Evolutionary conservation across 2,888 invertebrate genomes (phyloP), one percentile per base, ranked within the genome.

Genomic region (Resseliella maxima): DNA sequence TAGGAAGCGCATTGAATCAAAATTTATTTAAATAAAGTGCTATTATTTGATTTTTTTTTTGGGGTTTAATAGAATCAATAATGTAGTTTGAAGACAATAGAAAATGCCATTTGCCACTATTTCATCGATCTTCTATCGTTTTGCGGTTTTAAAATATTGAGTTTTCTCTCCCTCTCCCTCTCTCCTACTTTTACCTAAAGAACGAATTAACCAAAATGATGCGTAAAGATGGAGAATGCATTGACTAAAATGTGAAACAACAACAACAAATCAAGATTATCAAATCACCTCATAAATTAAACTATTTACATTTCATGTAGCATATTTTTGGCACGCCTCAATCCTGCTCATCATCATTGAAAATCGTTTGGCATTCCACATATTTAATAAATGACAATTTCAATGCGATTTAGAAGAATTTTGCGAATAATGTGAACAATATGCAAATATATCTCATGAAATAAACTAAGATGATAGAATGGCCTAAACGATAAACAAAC

Each of bases 1-100:
- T 8, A 72, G 31, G 18, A 72, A 27, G 31, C 10, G 31, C 0
- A 10, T 15, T 12, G 12, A 36, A n/a, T 38, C 83, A n/a, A 83
- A 83, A 83, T 83, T 83, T 83, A 83, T 83, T 36, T 83, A n/a
- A n/a, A 83, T 83, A 83, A 38, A 38, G 83, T 38, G 83, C 83
- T n/a, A n/a, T 83, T 24, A 36, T 72, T 72, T 72, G 72, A 72
- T 72, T 72, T 72, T 72, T 24, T 35, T 31, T 31, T 31, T 31
- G 59, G 59, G n/a, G n/a, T n/a, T 72, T 83, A 83, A 83, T 83
- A 83, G 38, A 83, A 38, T 83, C 83, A 38, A 83, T n/a, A 24
- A 83, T 38, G 41, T 83, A 38, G 83, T 21, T 38, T 38, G n/a
- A 81, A 81, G 18, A 81, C 24, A 81, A 10, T n/a, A n/a, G n/a